A percentile compares a stretch with the other conserved stretches of the same genome.
Conservation (phyloP, 2,888 invertebrate species). For the Rhamnusium bicolor region DNA sequence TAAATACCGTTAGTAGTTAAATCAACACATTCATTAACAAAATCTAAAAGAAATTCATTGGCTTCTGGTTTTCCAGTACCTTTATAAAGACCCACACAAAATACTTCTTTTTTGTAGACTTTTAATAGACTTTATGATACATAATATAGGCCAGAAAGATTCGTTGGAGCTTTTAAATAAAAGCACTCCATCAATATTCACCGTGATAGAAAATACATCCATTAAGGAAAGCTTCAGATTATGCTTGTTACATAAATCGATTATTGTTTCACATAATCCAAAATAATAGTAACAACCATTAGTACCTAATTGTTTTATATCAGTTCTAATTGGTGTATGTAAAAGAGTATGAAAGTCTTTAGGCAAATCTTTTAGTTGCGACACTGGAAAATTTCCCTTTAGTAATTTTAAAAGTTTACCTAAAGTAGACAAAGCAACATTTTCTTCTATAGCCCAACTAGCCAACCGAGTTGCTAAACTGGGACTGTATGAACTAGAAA, state of each 20-base stretch:
- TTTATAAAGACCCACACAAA: slow-evolving; percentile 28
- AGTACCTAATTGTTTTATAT: neutral
- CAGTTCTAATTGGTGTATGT: slow-evolving; percentile 1
- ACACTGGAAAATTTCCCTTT: neutral
- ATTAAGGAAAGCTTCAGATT: neutral
- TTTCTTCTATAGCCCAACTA: slow-evolving; percentile 29
- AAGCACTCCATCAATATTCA: slow-evolving; percentile 32
- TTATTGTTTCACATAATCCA: slow-evolving; percentile 6
- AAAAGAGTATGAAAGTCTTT: slow-evolving; percentile 25
- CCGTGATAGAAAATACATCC: slow-evolving; percentile 13
- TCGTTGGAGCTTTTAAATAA: slow-evolving; percentile 23
- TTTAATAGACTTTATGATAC: slow-evolving; percentile 15
- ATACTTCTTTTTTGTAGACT: slow-evolving; percentile 12
- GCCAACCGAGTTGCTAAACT: neutral
- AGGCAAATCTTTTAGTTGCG: slow-evolving; percentile 13
- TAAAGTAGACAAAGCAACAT: slow-evolving; percentile 3
- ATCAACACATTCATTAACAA: slow-evolving; percentile 29
- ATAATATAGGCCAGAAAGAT: slow-evolving; percentile 34
- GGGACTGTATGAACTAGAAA: neutral
- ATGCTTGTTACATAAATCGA: neutral
- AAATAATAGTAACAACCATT: slow-evolving; percentile 8
- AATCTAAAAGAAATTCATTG: slow-evolving; percentile 35
- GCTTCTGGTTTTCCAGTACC: slow-evolving; percentile 25
- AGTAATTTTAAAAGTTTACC: slow-evolving; percentile 12
- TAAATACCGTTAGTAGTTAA: slow-evolving; percentile 26